phyloP scores from a whole-genome alignment of 1,140 invertebrate genomes.

The Melitaea cinxia region DNA sequence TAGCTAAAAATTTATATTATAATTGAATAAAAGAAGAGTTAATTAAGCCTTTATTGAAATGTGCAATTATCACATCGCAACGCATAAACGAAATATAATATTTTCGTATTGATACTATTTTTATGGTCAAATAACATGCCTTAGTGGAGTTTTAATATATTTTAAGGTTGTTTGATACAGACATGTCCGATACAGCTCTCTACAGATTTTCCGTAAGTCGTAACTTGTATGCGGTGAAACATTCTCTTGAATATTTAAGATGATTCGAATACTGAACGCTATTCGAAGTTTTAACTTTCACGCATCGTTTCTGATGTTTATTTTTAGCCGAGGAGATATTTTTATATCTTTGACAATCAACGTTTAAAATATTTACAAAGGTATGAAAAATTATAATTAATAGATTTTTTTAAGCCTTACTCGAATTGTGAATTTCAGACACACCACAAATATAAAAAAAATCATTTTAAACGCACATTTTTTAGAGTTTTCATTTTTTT shows the following conservation, averaged over 20 bases:
- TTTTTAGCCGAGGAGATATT: background rate
- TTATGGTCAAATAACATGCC: background rate
- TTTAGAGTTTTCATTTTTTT: too few species aligned
- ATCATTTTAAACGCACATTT: too few species aligned
- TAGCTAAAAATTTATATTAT: too few species aligned
- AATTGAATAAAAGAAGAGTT: too few species aligned
- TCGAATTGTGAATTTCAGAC: too few species aligned
- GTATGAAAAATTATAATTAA: too few species aligned
- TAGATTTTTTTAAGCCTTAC: too few species aligned
- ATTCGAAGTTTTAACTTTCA: conserved; percentile 2
- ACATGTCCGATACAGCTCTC: background rate
- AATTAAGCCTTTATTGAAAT: background rate
- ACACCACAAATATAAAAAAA: too few species aligned
- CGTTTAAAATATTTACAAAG: too few species aligned
- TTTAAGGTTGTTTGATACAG: background rate
- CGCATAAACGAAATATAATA: background rate
- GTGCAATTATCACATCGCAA: background rate
- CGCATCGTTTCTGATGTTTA: conserved; percentile 2
- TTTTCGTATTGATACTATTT: background rate
- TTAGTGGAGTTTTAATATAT: background rate
- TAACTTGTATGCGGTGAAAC: conserved; percentile 4
- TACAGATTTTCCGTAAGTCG: background rate
- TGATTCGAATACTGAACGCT: background rate
- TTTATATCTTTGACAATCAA: too few species aligned
- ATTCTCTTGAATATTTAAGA: conserved; percentile 5